Evolutionary conservation across 2,113 vertebrate genomes (phyloP), one percentile per base, ranked within the genome.

Genomic region (Pollimyrus isidori): DNA sequence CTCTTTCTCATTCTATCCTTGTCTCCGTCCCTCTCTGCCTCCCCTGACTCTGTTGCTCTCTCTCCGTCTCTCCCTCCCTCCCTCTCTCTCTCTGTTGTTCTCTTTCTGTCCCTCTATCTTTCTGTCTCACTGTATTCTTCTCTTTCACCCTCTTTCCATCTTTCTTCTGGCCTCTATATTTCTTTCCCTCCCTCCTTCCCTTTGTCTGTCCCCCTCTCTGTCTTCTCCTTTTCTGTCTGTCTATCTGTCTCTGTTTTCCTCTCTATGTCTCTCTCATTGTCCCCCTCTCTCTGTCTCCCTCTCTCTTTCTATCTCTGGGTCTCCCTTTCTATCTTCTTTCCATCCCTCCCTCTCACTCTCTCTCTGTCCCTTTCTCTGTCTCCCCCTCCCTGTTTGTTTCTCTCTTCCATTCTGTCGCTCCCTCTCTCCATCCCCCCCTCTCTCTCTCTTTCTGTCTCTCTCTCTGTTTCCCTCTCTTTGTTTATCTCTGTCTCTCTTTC

Each of bases 11-110:
- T 11, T 26, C 9, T 26, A 10, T 87, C 86, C 87, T 39, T 87
- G 42, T 89, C 58, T 89, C 19, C 91, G 58, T 90, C 88, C 53
- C 58, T 10, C 87, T 56, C 84, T 69, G 7, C 10, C 62, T 53
- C 6, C 52, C 52, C 52, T 53, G 52, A 19, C 52, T 53, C 17
- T 53, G 17, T 19, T 62, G 21, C 42, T 46, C 50, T 52, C 52
- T 13, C 23, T 26, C 17, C 45, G 13, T 45, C 53, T 11, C 48
- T 48, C n/a, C 7, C 21, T 58, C 56, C 21, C 56, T n/a, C 56
- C 9, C 62, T 26, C n/a, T 65, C 9, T 65, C n/a, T 30, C 9
- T 69, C 9, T 62, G 7, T 62, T 9, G 6, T 23, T 30, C 62
- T 65, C n/a, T 69, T 26, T 26, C 3, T 80, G 5, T n/a, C n/a